These are phyloP conservation scores for Morphnarchus princeps DNA, from an alignment of 2,113 vertebrate species.

Conservation along the genomic window DNA sequence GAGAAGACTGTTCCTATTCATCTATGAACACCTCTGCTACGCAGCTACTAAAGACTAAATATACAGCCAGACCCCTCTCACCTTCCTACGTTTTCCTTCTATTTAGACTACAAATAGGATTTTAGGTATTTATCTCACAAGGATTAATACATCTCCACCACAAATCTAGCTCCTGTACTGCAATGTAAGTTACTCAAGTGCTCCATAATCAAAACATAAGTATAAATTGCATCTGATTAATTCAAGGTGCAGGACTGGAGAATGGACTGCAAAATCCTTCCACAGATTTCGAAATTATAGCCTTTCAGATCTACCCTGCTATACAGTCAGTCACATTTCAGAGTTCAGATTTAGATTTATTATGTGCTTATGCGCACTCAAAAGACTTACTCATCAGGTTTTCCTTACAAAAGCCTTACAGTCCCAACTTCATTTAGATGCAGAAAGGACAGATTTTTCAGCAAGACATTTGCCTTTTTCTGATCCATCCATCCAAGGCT, in stretches of 20 bases:
- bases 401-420: neutral
- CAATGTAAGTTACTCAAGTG: neutral
- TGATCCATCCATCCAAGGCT: neutral
- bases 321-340: neutral
- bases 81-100: neutral
- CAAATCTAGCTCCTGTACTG: neutral
- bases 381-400: conserved; percentile 18
- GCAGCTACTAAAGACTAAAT: neutral
- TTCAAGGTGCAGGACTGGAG: neutral
- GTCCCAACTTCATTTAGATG: neutral
- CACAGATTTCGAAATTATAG: neutral
- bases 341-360: conserved; percentile 21
- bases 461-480: neutral
- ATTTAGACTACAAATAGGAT: neutral
- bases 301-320: neutral
- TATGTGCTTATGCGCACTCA: neutral
- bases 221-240: conserved; percentile 9
- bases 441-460: neutral
- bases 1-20: neutral
- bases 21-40: neutral
- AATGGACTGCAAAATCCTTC: neutral
- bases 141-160: neutral
- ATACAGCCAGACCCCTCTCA: neutral
- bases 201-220: neutral
- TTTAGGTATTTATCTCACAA: neutral